These are phyloP conservation scores for Romanogobio albipinnatus DNA, from an alignment of 2,113 vertebrate genomes.

Conservation along the genomic window DNA sequence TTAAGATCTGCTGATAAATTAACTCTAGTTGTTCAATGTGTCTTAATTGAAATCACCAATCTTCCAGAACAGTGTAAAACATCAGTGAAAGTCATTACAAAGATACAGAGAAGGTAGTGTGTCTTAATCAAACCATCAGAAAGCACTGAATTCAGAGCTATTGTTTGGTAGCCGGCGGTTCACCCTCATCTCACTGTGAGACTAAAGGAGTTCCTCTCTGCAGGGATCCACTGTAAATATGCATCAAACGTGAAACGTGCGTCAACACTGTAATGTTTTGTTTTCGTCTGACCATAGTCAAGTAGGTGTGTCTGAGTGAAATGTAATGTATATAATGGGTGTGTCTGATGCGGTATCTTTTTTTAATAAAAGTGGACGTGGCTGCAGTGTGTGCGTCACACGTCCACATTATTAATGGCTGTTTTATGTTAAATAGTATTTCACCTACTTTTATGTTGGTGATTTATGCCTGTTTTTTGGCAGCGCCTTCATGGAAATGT, in stretches of 20 bases:
- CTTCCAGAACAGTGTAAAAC: slow-evolving; percentile 64
- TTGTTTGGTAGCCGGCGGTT: neutral
- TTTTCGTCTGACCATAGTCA: neutral
- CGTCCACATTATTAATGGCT: neutral
- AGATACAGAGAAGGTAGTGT: slow-evolving; percentile 43
- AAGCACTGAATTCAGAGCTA: slow-evolving; percentile 19
- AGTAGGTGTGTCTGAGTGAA: neutral
- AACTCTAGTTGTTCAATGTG: slow-evolving; percentile 68
- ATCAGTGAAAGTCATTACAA: slow-evolving; percentile 70
- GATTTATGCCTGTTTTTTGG: neutral
- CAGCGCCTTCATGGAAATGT: too few relatives aligned
- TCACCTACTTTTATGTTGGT: neutral
- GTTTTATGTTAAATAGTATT: neutral
- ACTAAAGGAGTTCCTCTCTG: slow-evolving; percentile 5
- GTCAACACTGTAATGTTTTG: neutral
- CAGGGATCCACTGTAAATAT: slow-evolving; percentile 16
- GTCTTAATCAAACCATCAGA: slow-evolving; percentile 53
- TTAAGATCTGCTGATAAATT: slow-evolving; percentile 77
- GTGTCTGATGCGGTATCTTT: neutral
- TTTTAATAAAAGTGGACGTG: neutral
- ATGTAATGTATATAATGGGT: neutral
- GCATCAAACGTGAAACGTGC: neutral
- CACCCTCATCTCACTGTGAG: neutral
- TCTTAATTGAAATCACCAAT: slow-evolving; percentile 72
- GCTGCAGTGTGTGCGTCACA: neutral